Percentiles rank a stretch among this genome's conserved stretches.
These are phyloP conservation scores for Leuciscus idus DNA, from an alignment of 2,113 vertebrate species.

Conservation along the genomic window DNA sequence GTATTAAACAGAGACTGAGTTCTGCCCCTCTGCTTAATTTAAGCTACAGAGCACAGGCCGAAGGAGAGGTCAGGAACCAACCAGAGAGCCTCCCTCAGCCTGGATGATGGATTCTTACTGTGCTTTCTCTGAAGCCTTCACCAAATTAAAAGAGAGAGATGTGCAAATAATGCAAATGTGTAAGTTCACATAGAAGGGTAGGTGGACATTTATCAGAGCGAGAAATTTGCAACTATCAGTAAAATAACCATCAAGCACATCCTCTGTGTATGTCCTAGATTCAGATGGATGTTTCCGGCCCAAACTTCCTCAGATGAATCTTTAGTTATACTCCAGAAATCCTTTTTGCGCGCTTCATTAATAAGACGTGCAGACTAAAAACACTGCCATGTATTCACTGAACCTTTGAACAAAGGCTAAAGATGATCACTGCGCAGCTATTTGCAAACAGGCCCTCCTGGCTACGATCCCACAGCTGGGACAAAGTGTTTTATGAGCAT, in stretches of 20 bases:
- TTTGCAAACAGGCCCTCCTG: conserved; percentile 53
- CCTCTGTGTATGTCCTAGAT: neutral
- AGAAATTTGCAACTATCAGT: conserved; percentile 46
- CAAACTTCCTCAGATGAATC: neutral
- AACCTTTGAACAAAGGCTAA: conserved; percentile 41
- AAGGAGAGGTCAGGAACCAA: conserved; percentile 63
- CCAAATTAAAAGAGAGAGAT: conserved; percentile 43
- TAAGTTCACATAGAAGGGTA: conserved; percentile 60
- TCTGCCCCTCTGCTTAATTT: conserved; percentile 59
- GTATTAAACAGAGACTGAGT: conserved; percentile 61
- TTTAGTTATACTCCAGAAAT: conserved; percentile 16
- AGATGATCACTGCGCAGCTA: conserved; percentile 16
- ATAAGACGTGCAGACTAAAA: neutral
- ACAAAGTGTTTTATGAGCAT: conserved; percentile 52
- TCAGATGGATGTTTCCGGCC: neutral
- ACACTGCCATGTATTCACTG: conserved; percentile 8
- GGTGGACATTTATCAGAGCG: conserved; percentile 40
- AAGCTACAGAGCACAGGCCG: conserved; percentile 51
- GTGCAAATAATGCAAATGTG: conserved; percentile 55
- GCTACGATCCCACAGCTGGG: conserved; percentile 39
- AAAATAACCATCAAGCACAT: neutral
- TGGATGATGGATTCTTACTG: conserved; percentile 64
- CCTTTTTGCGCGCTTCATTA: neutral
- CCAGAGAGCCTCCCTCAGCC: conserved; percentile 41
- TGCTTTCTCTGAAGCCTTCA: conserved; percentile 54